Conservation (phyloP, 2,113 vertebrate genomes). For the Spea bombifrons region DNA sequence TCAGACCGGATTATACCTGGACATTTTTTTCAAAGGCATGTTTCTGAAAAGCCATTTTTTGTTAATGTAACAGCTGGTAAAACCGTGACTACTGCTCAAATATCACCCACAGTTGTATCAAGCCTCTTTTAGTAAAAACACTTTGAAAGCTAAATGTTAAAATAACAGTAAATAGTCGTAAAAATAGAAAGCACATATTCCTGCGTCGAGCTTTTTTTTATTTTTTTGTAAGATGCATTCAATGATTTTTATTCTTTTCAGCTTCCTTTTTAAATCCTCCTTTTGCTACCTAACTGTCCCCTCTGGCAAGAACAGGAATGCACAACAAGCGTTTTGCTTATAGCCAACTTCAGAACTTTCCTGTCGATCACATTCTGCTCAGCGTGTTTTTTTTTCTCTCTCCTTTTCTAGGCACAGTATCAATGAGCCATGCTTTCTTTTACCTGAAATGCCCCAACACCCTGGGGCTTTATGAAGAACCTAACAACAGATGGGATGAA, state of each 20-base stretch:
- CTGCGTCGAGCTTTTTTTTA: neutral
- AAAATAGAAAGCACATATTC: neutral
- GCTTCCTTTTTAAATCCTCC: neutral
- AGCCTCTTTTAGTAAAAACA: neutral
- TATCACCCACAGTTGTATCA: neutral
- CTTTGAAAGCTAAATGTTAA: neutral
- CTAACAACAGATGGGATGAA: neutral
- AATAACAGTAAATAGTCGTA: neutral
- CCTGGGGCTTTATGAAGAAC: neutral
- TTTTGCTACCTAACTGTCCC: conserved; percentile 36
- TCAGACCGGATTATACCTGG: neutral
- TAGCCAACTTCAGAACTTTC: conserved; percentile 13
- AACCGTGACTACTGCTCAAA: neutral
- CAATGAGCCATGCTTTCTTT: conserved; percentile 8
- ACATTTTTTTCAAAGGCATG: neutral
- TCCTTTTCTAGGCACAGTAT: conserved; percentile 1
- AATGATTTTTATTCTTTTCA: conserved; percentile 13
- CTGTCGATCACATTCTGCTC: conserved; percentile 29
- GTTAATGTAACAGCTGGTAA: neutral
- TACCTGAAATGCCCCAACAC: conserved; percentile 22
- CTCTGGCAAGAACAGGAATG: conserved; percentile 36
- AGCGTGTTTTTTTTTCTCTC: neutral
- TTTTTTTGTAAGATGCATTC: conserved; percentile 1
- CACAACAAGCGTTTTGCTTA: conserved; percentile 34
- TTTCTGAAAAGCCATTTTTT: conserved; percentile 12